Base-by-base conservation (phyloP, 2,113 vertebrate species). In the Lagopus muta region DNA sequence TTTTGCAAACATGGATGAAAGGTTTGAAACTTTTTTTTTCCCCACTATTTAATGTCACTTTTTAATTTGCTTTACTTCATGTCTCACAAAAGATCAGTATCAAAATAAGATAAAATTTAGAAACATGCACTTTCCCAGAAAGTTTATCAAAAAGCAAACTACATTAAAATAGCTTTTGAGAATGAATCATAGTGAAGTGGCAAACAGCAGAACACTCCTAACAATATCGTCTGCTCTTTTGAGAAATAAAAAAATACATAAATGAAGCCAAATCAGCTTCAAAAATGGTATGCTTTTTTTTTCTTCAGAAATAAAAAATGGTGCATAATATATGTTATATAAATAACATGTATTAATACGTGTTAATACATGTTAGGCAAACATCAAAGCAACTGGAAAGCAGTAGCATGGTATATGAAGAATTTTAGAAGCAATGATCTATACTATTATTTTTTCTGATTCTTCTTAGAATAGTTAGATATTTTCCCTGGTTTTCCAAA, bases 41-140 rank as follows among this genome's bases (percentile, higher is more conserved):
- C 40, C 40, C 22, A 40, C 12, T 82, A 67, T 75, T 61, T 83
- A 70, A 24, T 38, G 8, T 69, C 55, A 57, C 10, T 88, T 88
- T 20, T 30, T 4, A 50, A 67, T 81, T 83, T 86, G 28, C 6
- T 73, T 78, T 60, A 52, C 83, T 90, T 81, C 61, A 69, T 3
- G 1, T 81, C 42, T 64, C 81, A 8, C 4, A 74, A 74, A 81
- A 67, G 6, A 79, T 58, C 8, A 74, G 47, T 78, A 64, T 11
- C 28, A 92, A 90, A 88, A 83, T 61, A 12, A 86, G 13, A 22
- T 83, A 20, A 65, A 42, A 90, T 82, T 91, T 88, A 19, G 85
- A 91, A 95, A 36, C 15, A 40, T 2, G 1, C 13, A 58, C 21
- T 90, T 83, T 90, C 88, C 21, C 48, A 83, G 28, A 17, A 93